These are phyloP conservation scores for Ailurus styani DNA, from an alignment of 2,113 vertebrate species.

Conservation along the genomic window DNA sequence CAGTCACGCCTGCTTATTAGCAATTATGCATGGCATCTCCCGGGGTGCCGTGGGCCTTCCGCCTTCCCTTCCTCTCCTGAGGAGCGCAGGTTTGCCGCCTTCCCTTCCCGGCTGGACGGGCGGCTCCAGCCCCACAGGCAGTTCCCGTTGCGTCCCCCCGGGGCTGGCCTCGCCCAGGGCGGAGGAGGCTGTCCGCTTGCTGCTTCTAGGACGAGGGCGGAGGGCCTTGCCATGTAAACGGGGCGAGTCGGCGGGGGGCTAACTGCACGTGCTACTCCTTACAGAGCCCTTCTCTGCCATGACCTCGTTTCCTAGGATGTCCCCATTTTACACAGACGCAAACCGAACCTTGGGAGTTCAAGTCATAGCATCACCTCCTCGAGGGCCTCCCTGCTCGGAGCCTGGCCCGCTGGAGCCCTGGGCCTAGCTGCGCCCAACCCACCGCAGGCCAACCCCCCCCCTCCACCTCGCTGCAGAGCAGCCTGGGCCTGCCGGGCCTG, in stretches of 20 bases:
- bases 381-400: neutral
- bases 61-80: neutral
- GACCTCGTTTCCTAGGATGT: too few species aligned
- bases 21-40: slow-evolving; percentile 26
- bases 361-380: neutral
- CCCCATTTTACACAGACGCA: neutral
- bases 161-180: neutral
- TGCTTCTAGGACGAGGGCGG: neutral
- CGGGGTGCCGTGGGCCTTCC: neutral
- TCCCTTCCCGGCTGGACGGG: slow-evolving; percentile 24
- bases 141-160: accelerated
- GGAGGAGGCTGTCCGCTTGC: neutral
- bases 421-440: neutral
- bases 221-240: neutral
- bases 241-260: neutral
- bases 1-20: slow-evolving; percentile 72
- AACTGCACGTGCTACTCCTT: neutral
- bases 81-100: slow-evolving; percentile 42
- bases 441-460: accelerated
- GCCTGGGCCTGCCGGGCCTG: neutral
- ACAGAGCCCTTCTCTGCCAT: neutral
- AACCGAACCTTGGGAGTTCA: neutral
- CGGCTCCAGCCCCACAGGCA: neutral
- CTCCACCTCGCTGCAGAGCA: neutral
- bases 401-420: neutral